phyloP scores from a whole-genome alignment of 2,888 invertebrate species.

The Luperina testacea region DNA sequence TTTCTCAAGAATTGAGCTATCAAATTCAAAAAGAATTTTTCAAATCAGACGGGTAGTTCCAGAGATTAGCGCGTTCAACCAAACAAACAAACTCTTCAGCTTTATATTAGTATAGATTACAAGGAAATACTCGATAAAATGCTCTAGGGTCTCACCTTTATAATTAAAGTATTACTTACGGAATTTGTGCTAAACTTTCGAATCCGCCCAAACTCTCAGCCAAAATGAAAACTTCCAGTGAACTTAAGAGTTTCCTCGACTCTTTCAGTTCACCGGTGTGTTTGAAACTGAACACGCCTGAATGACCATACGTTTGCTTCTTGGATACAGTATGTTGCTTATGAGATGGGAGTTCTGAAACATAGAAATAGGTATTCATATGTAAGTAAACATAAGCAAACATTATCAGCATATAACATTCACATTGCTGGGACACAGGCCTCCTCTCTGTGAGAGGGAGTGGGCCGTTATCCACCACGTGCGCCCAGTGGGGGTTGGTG shows the following conservation, averaged over 20 bases:
- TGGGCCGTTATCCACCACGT: not conserved
- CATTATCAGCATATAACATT: not conserved
- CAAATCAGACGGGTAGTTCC: too few species aligned
- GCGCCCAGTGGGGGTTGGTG: not conserved
- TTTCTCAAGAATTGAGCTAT: too few species aligned
- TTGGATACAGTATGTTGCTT: conserved; percentile 92
- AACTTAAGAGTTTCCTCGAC: conserved; percentile 93
- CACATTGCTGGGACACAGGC: not conserved
- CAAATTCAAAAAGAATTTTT: too few species aligned
- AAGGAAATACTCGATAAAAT: not conserved
- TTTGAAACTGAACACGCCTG: conserved; percentile 97
- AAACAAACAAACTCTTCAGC: too few species aligned
- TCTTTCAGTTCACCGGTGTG: conserved; percentile 94
- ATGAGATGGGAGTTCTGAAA: conserved; percentile 32
- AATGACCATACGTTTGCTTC: conserved; percentile 95
- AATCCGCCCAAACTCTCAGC: conserved; percentile 99
- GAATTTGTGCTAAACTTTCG: conserved; percentile 98
- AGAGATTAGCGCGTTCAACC: too few species aligned
- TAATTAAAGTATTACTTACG: conserved; percentile 91
- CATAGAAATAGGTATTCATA: not conserved
- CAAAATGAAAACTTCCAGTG: conserved; percentile 94
- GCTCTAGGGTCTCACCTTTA: not conserved
- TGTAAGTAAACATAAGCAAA: not conserved
- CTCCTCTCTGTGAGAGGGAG: not conserved
- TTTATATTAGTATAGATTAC: too few species aligned